Percentiles rank a stretch among this genome's conserved stretches.
Conservation (phyloP, 2,797 vertebrate species). For the Thalassophryne amazonica region DNA sequence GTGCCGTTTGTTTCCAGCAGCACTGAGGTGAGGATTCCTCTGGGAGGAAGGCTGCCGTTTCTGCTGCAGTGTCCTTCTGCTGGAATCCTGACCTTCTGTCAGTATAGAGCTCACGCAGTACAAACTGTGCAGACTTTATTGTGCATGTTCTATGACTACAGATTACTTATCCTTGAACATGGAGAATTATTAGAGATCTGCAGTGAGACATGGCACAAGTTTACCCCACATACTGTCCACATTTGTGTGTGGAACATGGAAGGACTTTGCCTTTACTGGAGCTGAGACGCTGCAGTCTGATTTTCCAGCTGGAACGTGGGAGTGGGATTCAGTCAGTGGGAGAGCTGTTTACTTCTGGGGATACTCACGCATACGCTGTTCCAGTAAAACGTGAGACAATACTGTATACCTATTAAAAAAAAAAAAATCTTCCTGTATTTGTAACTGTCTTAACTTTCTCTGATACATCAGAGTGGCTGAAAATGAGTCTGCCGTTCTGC, state of each 20-base stretch:
- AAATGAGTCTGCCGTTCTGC: no score
- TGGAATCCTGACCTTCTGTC: conserved; percentile 27
- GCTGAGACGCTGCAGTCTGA: not conserved
- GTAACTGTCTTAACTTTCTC: conserved; percentile 5
- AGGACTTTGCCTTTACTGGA: conserved; percentile 13
- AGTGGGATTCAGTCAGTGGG: conserved; percentile 2
- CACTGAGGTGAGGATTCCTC: not conserved
- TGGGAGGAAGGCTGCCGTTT: not conserved
- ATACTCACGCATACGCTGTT: not conserved
- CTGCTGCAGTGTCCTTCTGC: conserved; percentile 29
- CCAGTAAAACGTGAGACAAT: conserved; percentile 1
- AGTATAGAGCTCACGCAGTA: not conserved
- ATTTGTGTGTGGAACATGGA: conserved; percentile 3
- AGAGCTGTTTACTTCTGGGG: conserved; percentile 1
- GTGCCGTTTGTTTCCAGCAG: not conserved
- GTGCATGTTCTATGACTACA: no score
- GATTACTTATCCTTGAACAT: no score
- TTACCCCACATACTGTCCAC: not conserved
- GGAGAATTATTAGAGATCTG: no score
- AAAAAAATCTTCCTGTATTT: not conserved
- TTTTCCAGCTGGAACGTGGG: conserved; percentile 6
- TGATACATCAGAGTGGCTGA: no score
- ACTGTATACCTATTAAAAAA: not conserved
- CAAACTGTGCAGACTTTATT: not conserved
- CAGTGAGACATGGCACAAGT: no score